Evolutionary conservation across 2,888 invertebrate genomes (phyloP).

Genomic region (Cosmorhoe ocellata): DNA sequence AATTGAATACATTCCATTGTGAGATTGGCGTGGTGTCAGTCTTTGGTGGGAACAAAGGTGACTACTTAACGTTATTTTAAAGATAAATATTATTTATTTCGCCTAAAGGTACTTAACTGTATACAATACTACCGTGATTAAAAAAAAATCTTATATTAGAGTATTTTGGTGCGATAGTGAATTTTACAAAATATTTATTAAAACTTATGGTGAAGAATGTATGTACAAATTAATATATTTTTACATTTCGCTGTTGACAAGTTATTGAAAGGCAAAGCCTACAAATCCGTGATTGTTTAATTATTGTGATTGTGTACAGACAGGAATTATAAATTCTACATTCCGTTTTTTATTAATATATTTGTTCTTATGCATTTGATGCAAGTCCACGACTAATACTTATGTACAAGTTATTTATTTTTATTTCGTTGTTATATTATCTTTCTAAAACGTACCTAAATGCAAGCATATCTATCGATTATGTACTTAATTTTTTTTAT

Average conservation of each 20-base stretch:
- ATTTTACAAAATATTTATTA: constrained; percentile 78
- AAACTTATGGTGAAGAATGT: constrained; percentile 68
- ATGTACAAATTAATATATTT: constrained; percentile 82
- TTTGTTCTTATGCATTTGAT: constrained; percentile 73
- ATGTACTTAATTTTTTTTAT: constrained; percentile 54
- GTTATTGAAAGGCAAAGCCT: constrained; percentile 76
- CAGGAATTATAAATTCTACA: constrained; percentile 80
- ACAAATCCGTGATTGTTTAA: constrained; percentile 73
- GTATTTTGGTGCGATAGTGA: constrained; percentile 81
- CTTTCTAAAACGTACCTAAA: constrained; percentile 41
- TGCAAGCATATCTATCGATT: constrained; percentile 40
- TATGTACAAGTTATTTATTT: constrained; percentile 60
- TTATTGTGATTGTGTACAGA: constrained; percentile 77
- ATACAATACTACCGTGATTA: constrained; percentile 60
- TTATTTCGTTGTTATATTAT: constrained; percentile 58
- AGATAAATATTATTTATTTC: constrained; percentile 60
- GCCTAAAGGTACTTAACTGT: constrained; percentile 67
- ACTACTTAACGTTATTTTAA: constrained; percentile 63
- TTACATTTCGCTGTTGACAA: constrained; percentile 79
- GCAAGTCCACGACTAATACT: constrained; percentile 81
- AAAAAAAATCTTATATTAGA: constrained; percentile 61
- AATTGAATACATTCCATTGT: constrained; percentile 60
- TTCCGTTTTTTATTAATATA: constrained; percentile 71
- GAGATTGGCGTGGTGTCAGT: constrained; percentile 60
- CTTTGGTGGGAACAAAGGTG: constrained; percentile 74